These are phyloP conservation scores for Tinea semifulvella DNA, from an alignment of 2,888 invertebrate species.

Conservation along the genomic window DNA sequence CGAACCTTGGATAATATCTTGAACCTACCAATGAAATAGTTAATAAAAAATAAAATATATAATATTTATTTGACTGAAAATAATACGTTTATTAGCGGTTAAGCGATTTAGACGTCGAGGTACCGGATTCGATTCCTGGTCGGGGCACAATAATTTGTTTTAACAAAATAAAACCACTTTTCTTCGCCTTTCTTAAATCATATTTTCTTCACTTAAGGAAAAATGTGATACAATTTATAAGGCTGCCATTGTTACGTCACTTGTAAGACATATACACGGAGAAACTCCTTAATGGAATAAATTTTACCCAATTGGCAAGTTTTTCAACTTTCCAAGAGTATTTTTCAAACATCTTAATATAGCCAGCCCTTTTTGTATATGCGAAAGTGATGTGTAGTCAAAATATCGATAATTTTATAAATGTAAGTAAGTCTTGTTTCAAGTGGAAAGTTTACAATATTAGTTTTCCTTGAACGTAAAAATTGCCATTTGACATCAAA, in stretches of 20 bases:
- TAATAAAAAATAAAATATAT: too few species aligned
- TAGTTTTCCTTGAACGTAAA: too few species aligned
- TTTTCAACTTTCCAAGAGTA: conserved; percentile 11
- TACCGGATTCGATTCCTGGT: too few species aligned
- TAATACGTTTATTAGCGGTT: too few species aligned
- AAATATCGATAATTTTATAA: conserved; percentile 7
- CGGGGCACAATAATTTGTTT: neutral
- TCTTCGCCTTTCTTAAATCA: neutral
- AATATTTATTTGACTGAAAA: too few species aligned
- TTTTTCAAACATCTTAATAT: conserved; percentile 6
- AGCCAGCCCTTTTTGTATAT: conserved; percentile 2
- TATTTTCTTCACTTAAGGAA: neutral
- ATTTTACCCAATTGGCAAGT: conserved; percentile 13
- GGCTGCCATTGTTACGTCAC: neutral
- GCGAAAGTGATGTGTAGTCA: neutral
- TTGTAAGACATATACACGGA: neutral
- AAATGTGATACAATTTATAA: conserved; percentile 8
- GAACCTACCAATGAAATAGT: too few species aligned
- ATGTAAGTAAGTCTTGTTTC: too few species aligned
- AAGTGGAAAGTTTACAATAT: too few species aligned
- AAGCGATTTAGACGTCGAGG: too few species aligned
- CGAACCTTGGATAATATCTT: too few species aligned
- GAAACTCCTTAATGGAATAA: conserved; percentile 12
- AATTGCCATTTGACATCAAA: too few species aligned
- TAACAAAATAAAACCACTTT: neutral